Base-by-base conservation (phyloP, 2,888 invertebrate species). In the Lypha dubia region DNA sequence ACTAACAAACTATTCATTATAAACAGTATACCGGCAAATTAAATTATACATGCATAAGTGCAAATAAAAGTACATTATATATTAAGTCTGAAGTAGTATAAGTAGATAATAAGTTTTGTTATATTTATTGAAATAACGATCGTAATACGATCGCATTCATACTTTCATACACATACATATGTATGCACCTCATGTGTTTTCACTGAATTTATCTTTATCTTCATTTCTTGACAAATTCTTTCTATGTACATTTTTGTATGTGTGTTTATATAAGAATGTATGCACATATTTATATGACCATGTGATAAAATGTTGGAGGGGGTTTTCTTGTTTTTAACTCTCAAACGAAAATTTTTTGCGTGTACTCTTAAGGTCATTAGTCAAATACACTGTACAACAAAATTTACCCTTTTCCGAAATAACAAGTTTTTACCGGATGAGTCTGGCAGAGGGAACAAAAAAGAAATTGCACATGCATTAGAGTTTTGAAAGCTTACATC, bases 291-390 rank as follows among this genome's bases (percentile, higher is more conserved):
- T n/a, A n/a, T 41, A 11, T 56, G n/a, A 20, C 44, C 20, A 38
- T 17, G 49, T 13, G 8, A 65, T 60, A 46, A 22, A 63, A 7
- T 38, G 56, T 46, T 58, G 17, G 63, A 53, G 32, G 53, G 51
- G 70, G 20, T 35, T 38, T 75, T 68, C 46, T 51, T 24, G 13
- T 63, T 41, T 35, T 58, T 32, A 13, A 24, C 28, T 60, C n/a
- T 53, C n/a, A n/a, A n/a, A 38, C 49, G 22, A 56, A 22, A 11
- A 35, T 44, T 28, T 32, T 53, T 75, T 79, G 79, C 38, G 63
- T 75, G 44, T 28, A 63, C 24, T 75, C 58, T 65, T 75, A 75
- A 83, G 75, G 71, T 79, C 65, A 65, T 75, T 75, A 75, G 38
- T 56, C 70, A 63, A 67, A 49, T 74, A 24, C 13, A 38, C 28